phyloP scores from a whole-genome alignment of 2,797 vertebrate genomes.

The Aselliscus stoliczkanus region DNA sequence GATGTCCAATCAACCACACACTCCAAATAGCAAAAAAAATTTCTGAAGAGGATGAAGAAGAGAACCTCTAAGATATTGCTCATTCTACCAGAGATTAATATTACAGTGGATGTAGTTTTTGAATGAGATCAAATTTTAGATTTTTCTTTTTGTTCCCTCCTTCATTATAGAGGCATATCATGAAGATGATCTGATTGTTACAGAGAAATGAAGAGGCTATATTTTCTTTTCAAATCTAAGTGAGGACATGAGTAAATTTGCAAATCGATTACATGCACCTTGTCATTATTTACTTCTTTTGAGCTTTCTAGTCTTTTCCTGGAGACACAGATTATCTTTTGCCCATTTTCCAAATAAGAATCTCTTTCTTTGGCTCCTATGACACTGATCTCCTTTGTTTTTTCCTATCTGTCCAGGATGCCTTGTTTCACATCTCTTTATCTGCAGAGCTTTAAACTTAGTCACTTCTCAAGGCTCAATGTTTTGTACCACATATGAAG shows the following conservation, averaged over 20 bases:
- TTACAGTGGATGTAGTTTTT: neutral
- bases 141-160: neutral
- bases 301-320: neutral
- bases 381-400: neutral
- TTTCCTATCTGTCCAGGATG: neutral
- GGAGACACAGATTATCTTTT: neutral
- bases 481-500: neutral
- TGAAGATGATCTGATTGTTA: neutral
- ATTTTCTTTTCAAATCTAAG: neutral
- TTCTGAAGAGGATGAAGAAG: neutral
- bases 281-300: neutral
- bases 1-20: neutral
- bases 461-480: neutral
- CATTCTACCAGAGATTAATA: neutral
- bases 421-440: neutral
- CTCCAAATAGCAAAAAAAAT: neutral
- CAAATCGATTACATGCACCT: neutral
- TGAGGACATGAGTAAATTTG: neutral
- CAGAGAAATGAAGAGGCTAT: neutral
- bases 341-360: neutral
- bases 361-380: neutral
- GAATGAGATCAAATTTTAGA: neutral
- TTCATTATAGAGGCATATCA: neutral
- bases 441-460: neutral
- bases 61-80: neutral